Conservation (phyloP, 2,113 vertebrate genomes). For the Conger conger region DNA sequence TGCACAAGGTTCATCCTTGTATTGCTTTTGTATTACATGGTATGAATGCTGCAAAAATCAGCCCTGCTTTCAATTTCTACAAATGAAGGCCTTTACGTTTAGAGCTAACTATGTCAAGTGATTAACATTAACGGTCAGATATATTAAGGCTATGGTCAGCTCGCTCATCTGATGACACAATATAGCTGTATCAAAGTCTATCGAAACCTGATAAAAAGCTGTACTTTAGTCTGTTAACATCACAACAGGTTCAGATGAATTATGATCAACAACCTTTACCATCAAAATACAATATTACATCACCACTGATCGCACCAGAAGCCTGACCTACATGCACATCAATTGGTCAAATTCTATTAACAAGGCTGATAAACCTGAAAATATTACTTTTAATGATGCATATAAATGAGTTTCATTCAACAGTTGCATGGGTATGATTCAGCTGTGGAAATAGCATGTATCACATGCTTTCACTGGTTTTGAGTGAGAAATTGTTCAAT, state of each 20-base stretch:
- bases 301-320: background rate
- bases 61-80: too few relatives aligned
- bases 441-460: too few relatives aligned
- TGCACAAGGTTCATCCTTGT: too few relatives aligned
- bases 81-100: background rate
- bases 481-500: background rate
- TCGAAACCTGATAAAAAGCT: conserved; percentile 25
- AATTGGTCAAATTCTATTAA: background rate
- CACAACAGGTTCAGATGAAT: conserved; percentile 19
- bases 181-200: background rate
- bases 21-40: too few relatives aligned
- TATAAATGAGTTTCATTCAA: too few relatives aligned
- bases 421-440: too few relatives aligned
- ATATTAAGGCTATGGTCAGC: background rate
- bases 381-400: background rate
- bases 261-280: conserved; percentile 7
- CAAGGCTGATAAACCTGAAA: background rate
- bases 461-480: background rate
- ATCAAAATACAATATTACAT: background rate
- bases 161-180: background rate
- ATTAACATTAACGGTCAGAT: background rate
- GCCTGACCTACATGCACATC: background rate
- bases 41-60: too few relatives aligned
- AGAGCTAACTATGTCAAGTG: background rate
- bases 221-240: conserved; percentile 20